These are phyloP conservation scores for Noctua janthe DNA, from an alignment of 2,888 invertebrate species.

Conservation along the genomic window DNA sequence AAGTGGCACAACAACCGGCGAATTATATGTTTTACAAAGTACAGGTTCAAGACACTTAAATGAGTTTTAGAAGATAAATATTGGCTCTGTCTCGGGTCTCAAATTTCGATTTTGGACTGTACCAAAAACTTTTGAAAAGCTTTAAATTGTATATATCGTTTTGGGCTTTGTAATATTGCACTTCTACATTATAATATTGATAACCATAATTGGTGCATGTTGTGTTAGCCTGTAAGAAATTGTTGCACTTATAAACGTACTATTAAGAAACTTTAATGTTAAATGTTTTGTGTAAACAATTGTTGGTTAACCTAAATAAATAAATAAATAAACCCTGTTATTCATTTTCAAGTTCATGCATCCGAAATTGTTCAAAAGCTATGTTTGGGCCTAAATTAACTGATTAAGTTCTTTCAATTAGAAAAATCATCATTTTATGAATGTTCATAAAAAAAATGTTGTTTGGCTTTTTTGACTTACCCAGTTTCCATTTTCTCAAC, in stretches of 20 bases:
- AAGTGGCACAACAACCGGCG: conserved; percentile 15
- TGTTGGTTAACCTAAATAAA: too few species aligned
- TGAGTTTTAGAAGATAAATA: conserved; percentile 16
- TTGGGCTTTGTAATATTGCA: too few species aligned
- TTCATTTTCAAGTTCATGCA: neutral
- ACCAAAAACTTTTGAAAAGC: too few species aligned
- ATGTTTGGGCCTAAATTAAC: neutral
- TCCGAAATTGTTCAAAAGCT: neutral
- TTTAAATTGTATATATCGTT: too few species aligned
- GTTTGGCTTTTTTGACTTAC: conserved; percentile 82
- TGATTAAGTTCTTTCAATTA: neutral
- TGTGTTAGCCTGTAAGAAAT: too few species aligned
- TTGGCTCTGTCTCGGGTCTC: neutral
- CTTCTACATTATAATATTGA: too few species aligned
- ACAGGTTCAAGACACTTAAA: conserved; percentile 18
- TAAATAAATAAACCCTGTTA: neutral
- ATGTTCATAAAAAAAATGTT: neutral
- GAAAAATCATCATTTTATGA: neutral
- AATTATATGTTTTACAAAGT: conserved; percentile 26
- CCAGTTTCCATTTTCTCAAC: conserved; percentile 94
- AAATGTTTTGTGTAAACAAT: too few species aligned
- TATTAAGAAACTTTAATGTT: too few species aligned
- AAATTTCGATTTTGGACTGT: neutral
- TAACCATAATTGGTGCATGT: too few species aligned
- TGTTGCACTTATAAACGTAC: too few species aligned